Base-by-base conservation (phyloP, 2,797 vertebrate species). In the Intellagama lesueurii region DNA sequence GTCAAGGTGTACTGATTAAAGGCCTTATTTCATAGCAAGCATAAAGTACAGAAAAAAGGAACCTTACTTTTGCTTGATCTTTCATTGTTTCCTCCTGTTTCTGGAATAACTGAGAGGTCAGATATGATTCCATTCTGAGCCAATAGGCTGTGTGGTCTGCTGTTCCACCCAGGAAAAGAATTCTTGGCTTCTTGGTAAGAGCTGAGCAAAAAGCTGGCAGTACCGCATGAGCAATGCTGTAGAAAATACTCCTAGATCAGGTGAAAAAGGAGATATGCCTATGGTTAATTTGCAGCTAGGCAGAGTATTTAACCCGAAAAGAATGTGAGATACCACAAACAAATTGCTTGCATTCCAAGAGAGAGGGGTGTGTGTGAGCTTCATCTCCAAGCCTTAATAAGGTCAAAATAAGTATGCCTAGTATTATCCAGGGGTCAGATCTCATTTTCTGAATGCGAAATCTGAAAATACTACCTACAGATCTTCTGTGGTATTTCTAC, bases 181-280 rank as follows among this genome's bases (percentile, higher is more conserved):
- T 91, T 96, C 92, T 97, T 97, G 32, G 81, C 0, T 0, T 98
- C 97, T 92, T 97, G 97, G 92, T 97, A 96, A 0, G 97, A 96
- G 86, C 64, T 93, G 86, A 96, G 87, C 88, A 96, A 94, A 91
- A 98, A 26, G 2, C 85, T 95, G 87, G 97, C 96, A 76, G 97
- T 97, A 83, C 98, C 98, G 95, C 98, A 98, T 93, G 96, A 97
- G 94, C 98, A 98, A 75, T 98, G 97, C 88, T 98, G 97, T 90
- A 95, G 92, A 93, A 98, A 95, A 77, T 97, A 98, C 88, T 98
- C 98, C 98, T 98, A 88, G 73, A 88, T 35, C 85, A 87, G 83
- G 88, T 69, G 60, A 92, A 86, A 92, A 90, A 93, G n/a, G 83
- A 91, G 80, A 32, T 35, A 81, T 89, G 73, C 22, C 82, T 80